These are phyloP conservation scores for Lutjanus argentimaculatus DNA, from an alignment of 2,797 vertebrate species.

Conservation along the genomic window DNA sequence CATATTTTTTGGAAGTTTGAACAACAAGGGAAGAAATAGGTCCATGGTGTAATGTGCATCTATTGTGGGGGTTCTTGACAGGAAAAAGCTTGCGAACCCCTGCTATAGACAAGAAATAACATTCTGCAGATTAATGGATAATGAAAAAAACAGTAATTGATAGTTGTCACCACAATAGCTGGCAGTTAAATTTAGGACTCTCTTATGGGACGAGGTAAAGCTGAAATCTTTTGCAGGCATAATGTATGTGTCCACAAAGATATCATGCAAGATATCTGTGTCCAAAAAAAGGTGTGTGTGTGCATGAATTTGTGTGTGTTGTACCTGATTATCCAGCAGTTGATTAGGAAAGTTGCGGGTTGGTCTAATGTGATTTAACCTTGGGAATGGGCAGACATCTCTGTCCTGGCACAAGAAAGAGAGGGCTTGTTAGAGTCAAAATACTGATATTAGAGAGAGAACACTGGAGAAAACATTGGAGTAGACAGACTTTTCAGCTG, in stretches of 20 bases:
- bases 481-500: conserved; percentile 32
- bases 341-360: conserved; percentile 39
- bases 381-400: conserved; percentile 41
- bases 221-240: background rate
- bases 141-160: background rate
- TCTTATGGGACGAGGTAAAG: background rate
- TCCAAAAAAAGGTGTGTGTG: background rate
- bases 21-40: too few relatives aligned
- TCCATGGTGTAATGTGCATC: too few relatives aligned
- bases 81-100: too few relatives aligned
- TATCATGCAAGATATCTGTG: too few relatives aligned
- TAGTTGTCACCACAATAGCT: background rate
- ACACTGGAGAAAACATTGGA: conserved; percentile 20
- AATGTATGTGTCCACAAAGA: too few relatives aligned
- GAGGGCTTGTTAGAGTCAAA: conserved; percentile 54
- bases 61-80: too few relatives aligned
- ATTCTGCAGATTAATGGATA: background rate
- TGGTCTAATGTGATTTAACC: conserved; percentile 30
- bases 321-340: conserved; percentile 7
- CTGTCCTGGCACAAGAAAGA: conserved; percentile 32
- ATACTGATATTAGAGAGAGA: conserved; percentile 31
- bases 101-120: too few relatives aligned
- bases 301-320: conserved; percentile 4
- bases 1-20: too few relatives aligned
- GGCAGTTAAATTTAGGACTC: background rate